These are phyloP conservation scores for Cosmia pyralina DNA, from an alignment of 2,888 invertebrate species.

Conservation along the genomic window DNA sequence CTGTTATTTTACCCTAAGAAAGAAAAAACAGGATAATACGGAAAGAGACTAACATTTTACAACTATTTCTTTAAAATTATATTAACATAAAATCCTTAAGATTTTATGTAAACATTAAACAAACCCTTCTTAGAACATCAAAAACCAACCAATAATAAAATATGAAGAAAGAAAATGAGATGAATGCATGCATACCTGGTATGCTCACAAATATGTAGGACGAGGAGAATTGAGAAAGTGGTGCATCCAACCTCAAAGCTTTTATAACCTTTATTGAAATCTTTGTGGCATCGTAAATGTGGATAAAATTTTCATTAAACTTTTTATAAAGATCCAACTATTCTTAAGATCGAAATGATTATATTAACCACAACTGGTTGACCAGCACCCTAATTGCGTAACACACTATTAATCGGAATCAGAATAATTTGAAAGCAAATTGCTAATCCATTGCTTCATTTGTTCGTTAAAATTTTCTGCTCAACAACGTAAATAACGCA, in stretches of 20 bases:
- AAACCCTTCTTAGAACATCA: not conserved
- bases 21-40: not conserved
- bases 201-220: constrained; percentile 15
- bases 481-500: no score
- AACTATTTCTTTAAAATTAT: not conserved
- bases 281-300: not conserved
- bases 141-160: not conserved
- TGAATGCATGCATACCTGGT: constrained; percentile 13
- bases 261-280: constrained; percentile 12
- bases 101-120: not conserved
- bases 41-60: not conserved
- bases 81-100: not conserved
- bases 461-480: no score
- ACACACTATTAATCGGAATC: no score
- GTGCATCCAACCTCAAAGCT: constrained; percentile 11
- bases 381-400: no score
- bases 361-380: not conserved
- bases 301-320: not conserved
- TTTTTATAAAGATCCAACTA: not conserved
- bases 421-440: no score
- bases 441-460: no score
- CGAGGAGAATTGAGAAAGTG: not conserved
- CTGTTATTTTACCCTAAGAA: not conserved
- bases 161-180: constrained; percentile 25
- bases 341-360: not conserved